Conservation (phyloP, 2,113 vertebrate genomes). For the Menura novaehollandiae region DNA sequence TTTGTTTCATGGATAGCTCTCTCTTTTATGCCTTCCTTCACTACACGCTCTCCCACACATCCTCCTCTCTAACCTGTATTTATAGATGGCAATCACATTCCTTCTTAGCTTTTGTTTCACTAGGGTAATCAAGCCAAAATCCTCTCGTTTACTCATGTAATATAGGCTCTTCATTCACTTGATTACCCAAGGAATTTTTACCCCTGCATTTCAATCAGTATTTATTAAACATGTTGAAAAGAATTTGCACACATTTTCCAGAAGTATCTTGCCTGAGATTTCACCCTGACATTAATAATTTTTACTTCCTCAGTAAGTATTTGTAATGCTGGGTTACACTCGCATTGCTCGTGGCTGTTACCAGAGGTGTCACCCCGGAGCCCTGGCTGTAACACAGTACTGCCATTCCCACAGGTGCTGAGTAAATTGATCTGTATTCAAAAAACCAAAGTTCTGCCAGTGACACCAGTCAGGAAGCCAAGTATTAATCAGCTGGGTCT, state of each 20-base stretch:
- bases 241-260: not conserved
- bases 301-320: not conserved
- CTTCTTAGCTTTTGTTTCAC: not conserved
- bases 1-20: not conserved
- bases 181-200: not conserved
- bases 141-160: not conserved
- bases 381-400: no score
- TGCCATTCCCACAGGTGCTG: not conserved
- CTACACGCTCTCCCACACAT: not conserved
- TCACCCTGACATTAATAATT: not conserved
- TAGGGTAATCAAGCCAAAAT: not conserved
- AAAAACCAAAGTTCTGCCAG: not conserved
- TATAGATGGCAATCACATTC: not conserved
- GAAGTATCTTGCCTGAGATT: not conserved
- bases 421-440: not conserved
- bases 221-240: not conserved
- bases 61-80: not conserved
- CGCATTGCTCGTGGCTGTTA: not conserved
- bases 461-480: not conserved
- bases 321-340: not conserved
- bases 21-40: not conserved
- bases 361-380: not conserved
- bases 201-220: not conserved
- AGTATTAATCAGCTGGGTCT: not conserved
- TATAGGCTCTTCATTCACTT: not conserved